A percentile compares a stretch with the other conserved stretches of the same genome.
phyloP scores from a whole-genome alignment of 1,140 invertebrate genomes.

The Atta cephalotes region DNA sequence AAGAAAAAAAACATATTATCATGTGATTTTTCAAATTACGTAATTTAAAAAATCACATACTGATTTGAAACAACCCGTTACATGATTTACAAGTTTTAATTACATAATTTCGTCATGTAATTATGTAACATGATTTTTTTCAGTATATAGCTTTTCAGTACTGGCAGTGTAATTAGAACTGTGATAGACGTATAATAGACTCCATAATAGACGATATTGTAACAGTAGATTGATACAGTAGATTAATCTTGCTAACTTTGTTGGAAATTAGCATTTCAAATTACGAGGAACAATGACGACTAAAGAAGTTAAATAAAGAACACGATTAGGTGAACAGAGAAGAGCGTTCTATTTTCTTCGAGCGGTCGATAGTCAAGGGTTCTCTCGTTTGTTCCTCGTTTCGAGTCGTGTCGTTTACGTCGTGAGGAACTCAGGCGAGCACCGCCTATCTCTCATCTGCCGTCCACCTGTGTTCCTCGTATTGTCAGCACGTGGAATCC shows the following conservation, averaged over 20 bases:
- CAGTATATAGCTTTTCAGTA: too few relatives aligned
- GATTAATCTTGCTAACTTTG: neutral
- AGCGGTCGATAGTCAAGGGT: conserved; percentile 75
- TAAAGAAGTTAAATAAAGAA: conserved; percentile 14
- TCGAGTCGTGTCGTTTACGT: conserved; percentile 80
- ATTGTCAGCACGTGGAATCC: conserved; percentile 81
- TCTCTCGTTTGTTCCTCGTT: conserved; percentile 85
- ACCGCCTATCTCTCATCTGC: conserved; percentile 82
- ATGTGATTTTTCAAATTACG: too few relatives aligned
- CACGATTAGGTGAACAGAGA: neutral
- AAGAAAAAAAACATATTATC: too few relatives aligned
- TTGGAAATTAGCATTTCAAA: neutral
- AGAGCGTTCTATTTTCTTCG: neutral
- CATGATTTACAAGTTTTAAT: too few relatives aligned
- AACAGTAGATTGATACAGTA: neutral
- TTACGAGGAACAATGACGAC: neutral
- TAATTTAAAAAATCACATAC: too few relatives aligned
- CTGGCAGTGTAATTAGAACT: too few relatives aligned
- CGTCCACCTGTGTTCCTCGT: conserved; percentile 85
- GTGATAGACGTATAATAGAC: too few relatives aligned
- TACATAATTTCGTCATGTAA: too few relatives aligned
- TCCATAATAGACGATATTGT: too few relatives aligned
- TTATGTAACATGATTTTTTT: too few relatives aligned
- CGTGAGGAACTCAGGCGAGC: conserved; percentile 77
- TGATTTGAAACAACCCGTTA: too few relatives aligned